A percentile compares a stretch with the other conserved stretches of the same genome.
Conservation (phyloP, 2,888 invertebrate genomes). For the Doris montereyensis region DNA sequence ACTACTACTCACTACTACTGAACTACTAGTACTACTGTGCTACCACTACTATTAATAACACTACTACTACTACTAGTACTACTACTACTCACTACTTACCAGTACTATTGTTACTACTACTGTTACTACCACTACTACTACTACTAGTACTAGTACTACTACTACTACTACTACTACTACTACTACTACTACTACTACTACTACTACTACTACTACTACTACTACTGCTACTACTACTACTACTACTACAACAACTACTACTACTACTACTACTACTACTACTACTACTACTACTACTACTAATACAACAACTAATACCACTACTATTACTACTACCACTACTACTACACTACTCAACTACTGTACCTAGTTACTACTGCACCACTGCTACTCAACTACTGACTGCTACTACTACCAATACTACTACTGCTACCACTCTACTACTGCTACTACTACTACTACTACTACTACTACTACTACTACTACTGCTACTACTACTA, state of each 20-base stretch:
- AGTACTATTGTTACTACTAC: too few species aligned
- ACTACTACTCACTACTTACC: too few species aligned
- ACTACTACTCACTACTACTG: too few species aligned
- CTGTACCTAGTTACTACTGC: not conserved
- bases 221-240: conserved; percentile 1
- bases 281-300: not conserved
- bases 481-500: conserved; percentile 13
- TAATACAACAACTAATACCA: too few species aligned
- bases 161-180: not conserved
- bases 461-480: conserved; percentile 11
- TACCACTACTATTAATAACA: not conserved
- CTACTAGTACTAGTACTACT: not conserved
- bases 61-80: too few species aligned
- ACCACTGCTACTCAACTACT: not conserved
- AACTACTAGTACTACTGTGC: too few species aligned
- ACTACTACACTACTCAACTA: not conserved
- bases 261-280: not conserved
- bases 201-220: not conserved
- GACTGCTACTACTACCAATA: too few species aligned
- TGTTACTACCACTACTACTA: not conserved
- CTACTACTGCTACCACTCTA: too few species aligned
- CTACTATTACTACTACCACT: too few species aligned
- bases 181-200: not conserved
- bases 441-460: not conserved
- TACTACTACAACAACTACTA: conserved; percentile 6